phyloP scores from a whole-genome alignment of 2,888 invertebrate species.

The Himalopsyche japonica region DNA sequence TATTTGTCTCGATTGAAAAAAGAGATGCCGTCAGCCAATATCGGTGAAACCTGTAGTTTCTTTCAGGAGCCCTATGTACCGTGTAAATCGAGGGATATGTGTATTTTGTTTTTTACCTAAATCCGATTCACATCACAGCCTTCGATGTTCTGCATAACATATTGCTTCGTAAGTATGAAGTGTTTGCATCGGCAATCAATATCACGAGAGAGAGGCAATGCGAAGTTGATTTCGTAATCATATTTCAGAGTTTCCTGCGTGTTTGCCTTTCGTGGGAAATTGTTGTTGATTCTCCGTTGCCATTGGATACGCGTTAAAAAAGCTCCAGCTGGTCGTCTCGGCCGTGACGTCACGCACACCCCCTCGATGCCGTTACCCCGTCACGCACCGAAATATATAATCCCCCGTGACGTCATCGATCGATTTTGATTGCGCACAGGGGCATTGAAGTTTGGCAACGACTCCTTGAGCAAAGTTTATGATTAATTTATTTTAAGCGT shows the following conservation, averaged over 20 bases:
- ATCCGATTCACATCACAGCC: too few relatives aligned
- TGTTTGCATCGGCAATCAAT: too few relatives aligned
- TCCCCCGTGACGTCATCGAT: neutral
- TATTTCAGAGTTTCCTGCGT: neutral
- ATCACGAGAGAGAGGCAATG: neutral
- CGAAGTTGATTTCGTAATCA: neutral
- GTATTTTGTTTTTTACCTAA: too few relatives aligned
- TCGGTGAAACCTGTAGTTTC: too few relatives aligned
- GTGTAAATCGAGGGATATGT: too few relatives aligned
- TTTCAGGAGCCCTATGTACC: too few relatives aligned
- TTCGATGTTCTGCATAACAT: too few relatives aligned
- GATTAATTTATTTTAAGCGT: too few relatives aligned
- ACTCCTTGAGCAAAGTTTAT: neutral
- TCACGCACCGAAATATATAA: neutral
- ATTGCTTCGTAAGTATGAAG: too few relatives aligned
- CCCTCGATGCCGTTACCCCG: neutral
- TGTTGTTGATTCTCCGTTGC: neutral
- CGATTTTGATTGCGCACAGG: neutral
- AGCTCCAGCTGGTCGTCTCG: neutral
- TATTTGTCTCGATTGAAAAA: too few relatives aligned
- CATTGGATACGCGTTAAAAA: neutral
- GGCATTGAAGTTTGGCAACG: neutral
- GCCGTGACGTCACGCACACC: neutral
- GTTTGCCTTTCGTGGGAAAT: neutral
- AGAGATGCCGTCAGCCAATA: too few relatives aligned